Base-by-base conservation (phyloP, 1,140 invertebrate species). In the Neodiprion pinetum region DNA sequence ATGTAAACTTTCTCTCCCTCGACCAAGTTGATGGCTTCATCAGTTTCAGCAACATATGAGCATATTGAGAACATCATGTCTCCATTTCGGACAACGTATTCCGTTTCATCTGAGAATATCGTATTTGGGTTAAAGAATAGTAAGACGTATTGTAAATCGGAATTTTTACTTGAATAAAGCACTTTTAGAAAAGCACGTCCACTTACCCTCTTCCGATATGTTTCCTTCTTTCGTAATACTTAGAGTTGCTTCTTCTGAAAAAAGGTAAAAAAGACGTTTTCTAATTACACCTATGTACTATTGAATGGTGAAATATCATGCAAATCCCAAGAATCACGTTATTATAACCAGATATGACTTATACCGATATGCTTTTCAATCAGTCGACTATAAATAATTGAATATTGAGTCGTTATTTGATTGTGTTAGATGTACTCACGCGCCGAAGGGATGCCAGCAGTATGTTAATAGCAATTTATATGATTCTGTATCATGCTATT, bases 1-100 rank as follows among this genome's bases (percentile, higher is more conserved):
- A 97, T 93, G 75, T 95, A 95, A 12, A 98, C 92, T 83, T 92
- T 92, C 90, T 97, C 96, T 74, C 96, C 96, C 90, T 98, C 96
- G 0, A 97, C 94, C 11, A 98, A 88, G 84, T 96, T 95, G 72
- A 97, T 93, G 8, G 95, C 93, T 84, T 97, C 95, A 76, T 95
- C 92, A 67, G 93, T 94, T 89, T 97, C 96, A n/a, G 95, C 95
- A 50, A 95, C 91, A 81, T 96, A 97, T 5, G 94, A 94, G 80
- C 93, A 95, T 47, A 96, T 94, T 1, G 96, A 95, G 84, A 93
- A 95, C 84, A 96, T 93, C 8, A 92, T 90, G 81, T 95, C 94
- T 40, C 94, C 94, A 81, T 93, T 93, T 74, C 92, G 91, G 12
- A 95, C 90, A 50, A 86, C 80, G 48, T 85, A 86, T 74, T 88